Evolutionary conservation across 2,888 invertebrate species (phyloP).

Genomic region (Nipponacmea schrenckii): DNA sequence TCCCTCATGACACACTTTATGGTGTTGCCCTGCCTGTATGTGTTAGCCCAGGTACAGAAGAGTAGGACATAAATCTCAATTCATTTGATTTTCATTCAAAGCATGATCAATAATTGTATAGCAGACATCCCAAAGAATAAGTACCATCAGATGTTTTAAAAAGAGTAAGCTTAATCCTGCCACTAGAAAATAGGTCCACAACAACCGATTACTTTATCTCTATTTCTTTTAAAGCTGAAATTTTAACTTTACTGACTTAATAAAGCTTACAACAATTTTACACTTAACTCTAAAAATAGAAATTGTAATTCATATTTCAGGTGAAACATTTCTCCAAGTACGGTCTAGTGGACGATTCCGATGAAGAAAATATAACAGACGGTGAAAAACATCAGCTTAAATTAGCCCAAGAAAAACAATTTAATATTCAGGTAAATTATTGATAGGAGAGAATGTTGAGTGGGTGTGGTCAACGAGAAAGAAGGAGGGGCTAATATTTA

Average conservation of each 20-base stretch:
- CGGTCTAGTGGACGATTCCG: constrained; percentile 90
- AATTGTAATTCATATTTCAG: constrained; percentile 64
- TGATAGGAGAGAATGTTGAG: not conserved
- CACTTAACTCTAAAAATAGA: not conserved
- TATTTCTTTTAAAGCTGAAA: too few relatives aligned
- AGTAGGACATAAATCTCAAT: not conserved
- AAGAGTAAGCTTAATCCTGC: too few relatives aligned
- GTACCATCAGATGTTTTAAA: too few relatives aligned
- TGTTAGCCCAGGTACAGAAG: not conserved
- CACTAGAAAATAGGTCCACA: too few relatives aligned
- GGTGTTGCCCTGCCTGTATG: not conserved
- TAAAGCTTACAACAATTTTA: too few relatives aligned
- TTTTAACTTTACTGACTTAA: too few relatives aligned
- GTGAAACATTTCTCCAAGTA: constrained; percentile 96
- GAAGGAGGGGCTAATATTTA: not conserved
- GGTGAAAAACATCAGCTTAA: constrained; percentile 53
- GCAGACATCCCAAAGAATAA: too few relatives aligned
- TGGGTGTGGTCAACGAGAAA: constrained; percentile 12
- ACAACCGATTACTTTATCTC: too few relatives aligned
- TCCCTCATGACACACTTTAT: not conserved
- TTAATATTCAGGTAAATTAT: constrained; percentile 49
- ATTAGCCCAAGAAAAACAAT: constrained; percentile 44
- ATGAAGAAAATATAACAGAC: constrained; percentile 74
- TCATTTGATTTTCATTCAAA: not conserved
- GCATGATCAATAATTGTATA: too few relatives aligned